Percentiles rank a stretch among this genome's conserved stretches.
Evolutionary conservation across 2,797 vertebrate species (phyloP).

Genomic region (Melanotaenia parkinsoni): DNA sequence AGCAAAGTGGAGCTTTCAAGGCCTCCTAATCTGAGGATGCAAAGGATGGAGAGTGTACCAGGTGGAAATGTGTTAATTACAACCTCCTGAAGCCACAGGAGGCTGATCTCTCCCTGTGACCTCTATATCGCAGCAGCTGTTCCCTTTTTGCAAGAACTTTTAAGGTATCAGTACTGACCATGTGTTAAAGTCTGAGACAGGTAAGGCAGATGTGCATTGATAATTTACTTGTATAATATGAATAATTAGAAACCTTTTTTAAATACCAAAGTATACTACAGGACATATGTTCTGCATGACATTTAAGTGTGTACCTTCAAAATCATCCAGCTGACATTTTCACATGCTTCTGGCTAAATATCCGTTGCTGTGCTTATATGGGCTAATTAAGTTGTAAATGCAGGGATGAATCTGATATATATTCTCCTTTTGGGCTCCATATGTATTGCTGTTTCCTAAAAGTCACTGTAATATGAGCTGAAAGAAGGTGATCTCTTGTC

Average conservation of each 20-base stretch:
- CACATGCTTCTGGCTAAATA: conserved; percentile 17
- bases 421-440: conserved; percentile 10
- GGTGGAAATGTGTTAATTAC: conserved; percentile 74
- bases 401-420: conserved; percentile 2
- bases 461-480: conserved; percentile 14
- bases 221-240: conserved; percentile 16
- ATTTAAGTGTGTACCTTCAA: conserved; percentile 18
- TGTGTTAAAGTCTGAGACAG: conserved; percentile 37
- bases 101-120: conserved; percentile 54
- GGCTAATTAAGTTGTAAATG: conserved; percentile 23
- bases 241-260: conserved; percentile 25
- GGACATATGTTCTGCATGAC: conserved; percentile 1
- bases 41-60: conserved; percentile 52
- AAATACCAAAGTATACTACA: not conserved
- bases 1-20: conserved; percentile 55
- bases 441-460: conserved; percentile 20
- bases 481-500: conserved; percentile 9
- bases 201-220: conserved; percentile 22
- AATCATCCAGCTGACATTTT: conserved; percentile 19
- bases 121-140: conserved; percentile 61
- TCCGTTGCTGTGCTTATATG: conserved; percentile 9
- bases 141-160: conserved; percentile 40
- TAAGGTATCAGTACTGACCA: conserved; percentile 25
- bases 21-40: conserved; percentile 28
- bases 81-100: conserved; percentile 55